Base-by-base conservation (phyloP, 1,140 invertebrate species). In the Drosophila simulans region DNA sequence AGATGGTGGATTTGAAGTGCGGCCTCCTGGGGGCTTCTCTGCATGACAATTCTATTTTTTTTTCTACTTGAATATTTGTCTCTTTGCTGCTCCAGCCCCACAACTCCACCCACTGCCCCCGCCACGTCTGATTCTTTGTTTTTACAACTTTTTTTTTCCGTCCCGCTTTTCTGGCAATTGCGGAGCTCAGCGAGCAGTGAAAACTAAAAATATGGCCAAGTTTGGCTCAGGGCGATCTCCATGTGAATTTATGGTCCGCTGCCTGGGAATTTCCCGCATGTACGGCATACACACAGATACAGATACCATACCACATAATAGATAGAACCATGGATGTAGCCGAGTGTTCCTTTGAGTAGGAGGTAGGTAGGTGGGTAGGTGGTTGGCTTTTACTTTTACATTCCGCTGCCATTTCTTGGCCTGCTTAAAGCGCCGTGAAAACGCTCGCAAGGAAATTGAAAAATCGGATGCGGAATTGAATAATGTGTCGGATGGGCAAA, bases 121-220 rank as follows among this genome's bases (percentile, higher is more conserved):
- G 58, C 52, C 25, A 39, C 48, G 48, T 45, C 40, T 68, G 35
- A 48, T 27, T 45, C 40, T 45, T 49, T 58, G 65, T 63, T 82
- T 82, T 69, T 56, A 46, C 15, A 54, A 49, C 52, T 80, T 69
- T 63, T 71, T 37, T 0, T 17, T 17, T 17, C 17, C 20, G 20
- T 3, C 25, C 53, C 64, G 69, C 64, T 65, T 85, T 74, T 62
- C 53, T 80, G 65, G 66, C 81, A 77, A 84, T 84, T 88, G 74
- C 52, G 45, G 49, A 69, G 48, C 78, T 71, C 60, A 58, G 81
- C 60, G 71, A 80, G 77, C 63, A 60, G 65, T 69, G 79, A 64
- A 86, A 86, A 86, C 79, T 79, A 82, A 86, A 86, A 86, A 86
- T 88, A 89, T 88, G 84, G 66, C 79, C 80, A 88, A 89, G 79